phyloP scores from a whole-genome alignment of 2,113 vertebrate species.

The Silurus glanis region DNA sequence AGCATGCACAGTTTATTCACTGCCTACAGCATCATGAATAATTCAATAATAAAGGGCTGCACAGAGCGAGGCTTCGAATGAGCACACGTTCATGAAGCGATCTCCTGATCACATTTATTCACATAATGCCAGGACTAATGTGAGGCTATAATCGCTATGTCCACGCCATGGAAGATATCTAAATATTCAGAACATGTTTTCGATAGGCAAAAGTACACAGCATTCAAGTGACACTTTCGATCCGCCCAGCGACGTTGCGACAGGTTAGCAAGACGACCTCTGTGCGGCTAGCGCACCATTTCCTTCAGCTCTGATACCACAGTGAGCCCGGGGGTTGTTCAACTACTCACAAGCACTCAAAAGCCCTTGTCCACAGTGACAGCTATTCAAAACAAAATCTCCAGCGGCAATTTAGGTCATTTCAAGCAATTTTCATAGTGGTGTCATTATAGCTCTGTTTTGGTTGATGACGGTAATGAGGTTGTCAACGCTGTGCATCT shows the following conservation, averaged over 20 bases:
- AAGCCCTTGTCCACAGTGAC: constrained; percentile 27
- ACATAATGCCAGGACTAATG: neutral
- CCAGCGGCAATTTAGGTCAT: constrained; percentile 20
- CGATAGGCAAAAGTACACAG: neutral
- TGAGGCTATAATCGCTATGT: neutral
- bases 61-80: neutral
- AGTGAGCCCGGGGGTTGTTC: constrained; percentile 30
- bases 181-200: neutral
- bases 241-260: neutral
- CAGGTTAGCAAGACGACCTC: constrained; percentile 26
- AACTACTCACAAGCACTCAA: constrained; percentile 6
- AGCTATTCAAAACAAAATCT: constrained; percentile 33
- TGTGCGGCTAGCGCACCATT: neutral
- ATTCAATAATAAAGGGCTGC: constrained; percentile 17
- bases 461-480: constrained; percentile 21
- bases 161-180: neutral
- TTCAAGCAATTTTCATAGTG: constrained; percentile 30
- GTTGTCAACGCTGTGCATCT: neutral
- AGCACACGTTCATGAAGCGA: neutral
- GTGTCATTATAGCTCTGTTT: constrained; percentile 35
- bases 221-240: neutral
- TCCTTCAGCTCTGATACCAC: constrained; percentile 1
- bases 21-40: constrained; percentile 27
- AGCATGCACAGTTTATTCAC: constrained; percentile 32
- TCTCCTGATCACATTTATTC: neutral